Evolutionary conservation across 2,888 invertebrate species (phyloP).

Genomic region (Drosophila diplacantha): DNA sequence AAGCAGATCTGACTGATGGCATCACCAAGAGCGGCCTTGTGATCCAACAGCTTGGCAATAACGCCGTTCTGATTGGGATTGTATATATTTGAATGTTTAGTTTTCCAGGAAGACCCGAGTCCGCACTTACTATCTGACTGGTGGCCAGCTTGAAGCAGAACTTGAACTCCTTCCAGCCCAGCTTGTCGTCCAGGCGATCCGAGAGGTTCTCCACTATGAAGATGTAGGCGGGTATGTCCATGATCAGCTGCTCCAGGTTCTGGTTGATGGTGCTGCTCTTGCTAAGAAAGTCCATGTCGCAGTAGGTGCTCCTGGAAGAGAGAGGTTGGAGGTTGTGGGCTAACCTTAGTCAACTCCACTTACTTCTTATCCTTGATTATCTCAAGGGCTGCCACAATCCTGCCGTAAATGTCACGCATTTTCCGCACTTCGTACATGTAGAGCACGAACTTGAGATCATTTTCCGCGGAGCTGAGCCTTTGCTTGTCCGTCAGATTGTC

Average conservation of each 20-base stretch:
- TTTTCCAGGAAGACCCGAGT: too few species aligned
- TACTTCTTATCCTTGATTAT: slow-evolving; percentile 75
- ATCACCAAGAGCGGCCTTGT: slow-evolving; percentile 79
- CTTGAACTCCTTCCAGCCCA: slow-evolving; percentile 82
- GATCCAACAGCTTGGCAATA: slow-evolving; percentile 79
- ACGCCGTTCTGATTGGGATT: slow-evolving; percentile 78
- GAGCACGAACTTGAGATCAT: slow-evolving; percentile 75
- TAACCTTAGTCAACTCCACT: slow-evolving; percentile 6
- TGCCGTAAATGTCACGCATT: slow-evolving; percentile 76
- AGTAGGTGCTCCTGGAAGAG: slow-evolving; percentile 80
- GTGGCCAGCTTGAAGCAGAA: slow-evolving; percentile 82
- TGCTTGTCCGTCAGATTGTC: slow-evolving; percentile 66
- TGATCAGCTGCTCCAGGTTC: slow-evolving; percentile 82
- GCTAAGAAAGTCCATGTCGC: slow-evolving; percentile 81
- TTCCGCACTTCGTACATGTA: slow-evolving; percentile 76
- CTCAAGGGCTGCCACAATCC: slow-evolving; percentile 72
- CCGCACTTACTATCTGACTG: slow-evolving; percentile 82
- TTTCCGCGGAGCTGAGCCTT: slow-evolving; percentile 64
- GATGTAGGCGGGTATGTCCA: slow-evolving; percentile 82
- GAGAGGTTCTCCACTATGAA: slow-evolving; percentile 82
- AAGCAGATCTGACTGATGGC: slow-evolving; percentile 80
- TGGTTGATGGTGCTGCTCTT: slow-evolving; percentile 81
- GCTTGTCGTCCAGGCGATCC: slow-evolving; percentile 81
- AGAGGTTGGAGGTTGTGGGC: too few species aligned
- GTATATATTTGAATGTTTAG: too few species aligned